Evolutionary conservation across 1,140 invertebrate species (phyloP).

Genomic region (Ylistrum balloti): DNA sequence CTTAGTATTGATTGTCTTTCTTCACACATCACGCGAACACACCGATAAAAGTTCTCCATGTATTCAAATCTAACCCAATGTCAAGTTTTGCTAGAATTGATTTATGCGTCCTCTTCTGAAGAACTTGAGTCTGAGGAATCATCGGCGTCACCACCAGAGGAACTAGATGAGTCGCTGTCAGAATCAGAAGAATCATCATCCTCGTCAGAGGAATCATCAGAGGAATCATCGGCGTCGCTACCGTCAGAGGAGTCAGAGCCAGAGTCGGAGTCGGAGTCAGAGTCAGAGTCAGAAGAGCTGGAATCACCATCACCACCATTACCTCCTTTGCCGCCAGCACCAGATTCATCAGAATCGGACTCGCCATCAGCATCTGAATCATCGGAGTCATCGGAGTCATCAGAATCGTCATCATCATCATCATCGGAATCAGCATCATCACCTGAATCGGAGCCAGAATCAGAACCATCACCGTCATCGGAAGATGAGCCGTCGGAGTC

Average conservation of each 20-base stretch:
- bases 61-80: background rate
- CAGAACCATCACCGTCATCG: background rate
- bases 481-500: background rate
- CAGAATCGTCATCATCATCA: background rate
- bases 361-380: background rate
- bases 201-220: background rate
- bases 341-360: slow-evolving; percentile 6
- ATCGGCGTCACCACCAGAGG: slow-evolving; percentile 3
- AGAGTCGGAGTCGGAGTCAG: background rate
- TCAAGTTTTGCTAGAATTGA: background rate
- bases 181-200: background rate
- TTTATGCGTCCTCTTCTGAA: slow-evolving; percentile 7
- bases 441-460: background rate
- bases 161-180: background rate
- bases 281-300: background rate
- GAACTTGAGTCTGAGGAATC: background rate
- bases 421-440: background rate
- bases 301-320: background rate
- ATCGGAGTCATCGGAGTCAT: slow-evolving; percentile 16
- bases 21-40: slow-evolving; percentile 37
- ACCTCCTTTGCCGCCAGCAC: background rate
- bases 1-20: background rate
- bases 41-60: background rate
- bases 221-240: background rate
- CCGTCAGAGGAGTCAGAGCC: background rate